Percentiles rank a stretch among this genome's conserved stretches.
Conservation (phyloP, 2,797 vertebrate species). For the Pseudochaenichthys georgianus region DNA sequence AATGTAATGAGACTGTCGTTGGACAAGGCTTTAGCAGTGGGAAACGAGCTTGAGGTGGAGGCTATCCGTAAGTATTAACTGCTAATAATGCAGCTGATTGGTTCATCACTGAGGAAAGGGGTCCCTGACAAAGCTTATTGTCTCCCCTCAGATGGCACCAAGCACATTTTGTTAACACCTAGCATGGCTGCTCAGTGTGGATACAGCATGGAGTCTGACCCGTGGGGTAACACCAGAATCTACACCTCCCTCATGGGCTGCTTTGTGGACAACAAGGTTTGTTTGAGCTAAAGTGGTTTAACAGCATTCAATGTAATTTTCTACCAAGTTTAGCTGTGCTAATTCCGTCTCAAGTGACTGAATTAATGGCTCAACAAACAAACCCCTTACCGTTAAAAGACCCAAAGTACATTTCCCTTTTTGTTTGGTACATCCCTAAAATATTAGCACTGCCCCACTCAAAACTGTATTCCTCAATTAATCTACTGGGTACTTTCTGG, state of each 20-base stretch:
- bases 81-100: neutral
- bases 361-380: too few relatives aligned
- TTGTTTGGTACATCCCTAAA: too few relatives aligned
- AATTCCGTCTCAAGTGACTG: too few relatives aligned
- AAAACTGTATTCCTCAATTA: too few relatives aligned
- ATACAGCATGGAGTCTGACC: slow-evolving; percentile 83
- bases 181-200: slow-evolving; percentile 86
- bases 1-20: slow-evolving; percentile 79
- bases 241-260: slow-evolving; percentile 86
- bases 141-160: slow-evolving; percentile 74
- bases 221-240: slow-evolving; percentile 82
- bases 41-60: slow-evolving; percentile 81
- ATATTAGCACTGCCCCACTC: too few relatives aligned
- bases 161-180: slow-evolving; percentile 67
- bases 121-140: neutral
- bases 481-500: too few relatives aligned
- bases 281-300: neutral
- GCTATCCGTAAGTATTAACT: slow-evolving; percentile 78
- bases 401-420: too few relatives aligned
- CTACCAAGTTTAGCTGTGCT: neutral
- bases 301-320: neutral
- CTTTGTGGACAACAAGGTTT: slow-evolving; percentile 80
- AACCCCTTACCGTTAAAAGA: too few relatives aligned
- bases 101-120: accelerated
- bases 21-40: slow-evolving; percentile 77